Conservation (phyloP, 2,888 invertebrate genomes). For the Epinotia brunnichana region DNA sequence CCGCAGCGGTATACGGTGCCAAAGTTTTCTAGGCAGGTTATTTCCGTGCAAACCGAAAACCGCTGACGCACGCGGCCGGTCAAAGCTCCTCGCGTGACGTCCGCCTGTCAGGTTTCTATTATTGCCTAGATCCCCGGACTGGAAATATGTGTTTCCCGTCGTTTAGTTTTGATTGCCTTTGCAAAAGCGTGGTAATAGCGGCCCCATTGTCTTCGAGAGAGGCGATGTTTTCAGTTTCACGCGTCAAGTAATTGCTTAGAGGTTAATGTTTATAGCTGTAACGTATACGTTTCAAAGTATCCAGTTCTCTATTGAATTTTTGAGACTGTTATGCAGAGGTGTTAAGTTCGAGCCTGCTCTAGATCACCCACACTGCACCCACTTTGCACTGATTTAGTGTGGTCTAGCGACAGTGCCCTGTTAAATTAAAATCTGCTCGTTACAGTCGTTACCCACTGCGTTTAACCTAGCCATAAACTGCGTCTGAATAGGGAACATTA, state of each 20-base stretch:
- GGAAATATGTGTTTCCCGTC: constrained; percentile 45
- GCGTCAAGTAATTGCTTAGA: neutral
- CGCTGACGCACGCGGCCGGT: constrained; percentile 63
- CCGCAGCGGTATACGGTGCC: constrained; percentile 71
- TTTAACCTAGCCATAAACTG: neutral
- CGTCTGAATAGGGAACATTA: neutral
- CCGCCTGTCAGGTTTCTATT: constrained; percentile 49
- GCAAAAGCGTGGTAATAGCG: constrained; percentile 2
- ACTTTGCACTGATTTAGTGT: neutral
- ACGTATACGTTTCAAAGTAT: no score
- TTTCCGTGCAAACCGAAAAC: constrained; percentile 63
- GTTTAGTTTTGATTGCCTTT: constrained; percentile 29
- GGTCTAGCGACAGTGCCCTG: neutral
- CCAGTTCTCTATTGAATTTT: no score
- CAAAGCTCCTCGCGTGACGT: constrained; percentile 62
- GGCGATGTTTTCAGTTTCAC: neutral
- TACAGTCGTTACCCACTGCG: neutral
- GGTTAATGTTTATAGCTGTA: no score
- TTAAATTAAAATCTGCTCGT: neutral
- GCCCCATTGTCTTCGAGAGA: neutral
- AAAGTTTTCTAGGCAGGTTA: constrained; percentile 69
- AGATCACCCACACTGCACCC: neutral
- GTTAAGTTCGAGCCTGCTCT: neutral
- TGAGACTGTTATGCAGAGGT: no score
- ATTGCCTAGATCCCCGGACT: constrained; percentile 36